Evolutionary conservation across 2,113 vertebrate genomes (phyloP).

Genomic region (Egretta garzetta): DNA sequence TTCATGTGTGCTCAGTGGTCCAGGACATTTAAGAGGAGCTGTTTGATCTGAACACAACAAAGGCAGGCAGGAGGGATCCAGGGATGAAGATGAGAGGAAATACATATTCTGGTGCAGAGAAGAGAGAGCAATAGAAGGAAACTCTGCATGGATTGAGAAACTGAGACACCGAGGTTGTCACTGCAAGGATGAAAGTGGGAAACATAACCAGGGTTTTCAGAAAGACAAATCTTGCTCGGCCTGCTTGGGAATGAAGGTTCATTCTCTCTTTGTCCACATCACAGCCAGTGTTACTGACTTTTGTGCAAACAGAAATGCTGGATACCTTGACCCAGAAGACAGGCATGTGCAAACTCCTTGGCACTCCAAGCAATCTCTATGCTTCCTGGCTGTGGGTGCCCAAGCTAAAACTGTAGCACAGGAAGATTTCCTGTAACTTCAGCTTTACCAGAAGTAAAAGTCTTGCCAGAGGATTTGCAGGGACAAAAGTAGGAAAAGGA

Average conservation of each 20-base stretch:
- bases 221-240: not conserved
- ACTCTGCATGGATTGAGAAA: not conserved
- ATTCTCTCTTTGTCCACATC: not conserved
- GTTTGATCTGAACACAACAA: not conserved
- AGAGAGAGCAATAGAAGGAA: not conserved
- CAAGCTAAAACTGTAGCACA: accelerated
- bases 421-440: not conserved
- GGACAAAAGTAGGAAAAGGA: not conserved
- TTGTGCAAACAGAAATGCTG: not conserved
- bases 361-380: not conserved
- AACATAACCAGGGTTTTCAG: not conserved
- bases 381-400: not conserved
- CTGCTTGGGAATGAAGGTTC: not conserved
- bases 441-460: not conserved
- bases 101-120: accelerated
- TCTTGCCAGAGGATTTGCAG: not conserved
- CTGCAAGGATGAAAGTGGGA: not conserved
- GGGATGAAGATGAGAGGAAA: not conserved
- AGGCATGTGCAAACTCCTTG: not conserved
- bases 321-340: not conserved
- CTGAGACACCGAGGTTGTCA: accelerated
- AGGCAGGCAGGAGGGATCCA: not conserved
- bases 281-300: not conserved
- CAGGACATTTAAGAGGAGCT: not conserved
- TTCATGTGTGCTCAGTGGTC: not conserved